Conservation (phyloP, 2,888 invertebrate species). For the Torymus texanus region DNA sequence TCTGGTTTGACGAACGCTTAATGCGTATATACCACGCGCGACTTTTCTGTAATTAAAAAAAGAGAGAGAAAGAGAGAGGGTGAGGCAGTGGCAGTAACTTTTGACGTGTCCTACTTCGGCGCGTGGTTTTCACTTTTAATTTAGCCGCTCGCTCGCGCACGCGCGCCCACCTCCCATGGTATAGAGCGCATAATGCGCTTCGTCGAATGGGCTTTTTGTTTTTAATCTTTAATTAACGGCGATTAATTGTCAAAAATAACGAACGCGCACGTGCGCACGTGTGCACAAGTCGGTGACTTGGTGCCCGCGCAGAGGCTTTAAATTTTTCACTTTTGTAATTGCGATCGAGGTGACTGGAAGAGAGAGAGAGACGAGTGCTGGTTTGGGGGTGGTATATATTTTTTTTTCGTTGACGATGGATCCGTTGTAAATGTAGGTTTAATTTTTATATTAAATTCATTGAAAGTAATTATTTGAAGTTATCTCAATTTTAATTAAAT, state of each 20-base stretch:
- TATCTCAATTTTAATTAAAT: no score
- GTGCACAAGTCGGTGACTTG: no score
- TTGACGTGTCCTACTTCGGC: slow-evolving; percentile 12
- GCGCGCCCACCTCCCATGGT: no score
- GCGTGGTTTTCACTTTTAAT: slow-evolving; percentile 12
- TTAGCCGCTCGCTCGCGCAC: background rate
- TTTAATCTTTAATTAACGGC: background rate
- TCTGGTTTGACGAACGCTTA: slow-evolving; percentile 3
- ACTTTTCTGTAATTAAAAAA: slow-evolving; percentile 13
- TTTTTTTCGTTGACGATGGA: no score
- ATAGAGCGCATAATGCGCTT: background rate
- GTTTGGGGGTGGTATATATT: no score
- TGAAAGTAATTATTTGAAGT: no score
- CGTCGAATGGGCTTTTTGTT: background rate
- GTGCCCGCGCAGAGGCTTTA: no score
- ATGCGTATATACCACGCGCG: background rate
- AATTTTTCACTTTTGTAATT: no score
- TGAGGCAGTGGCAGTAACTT: background rate
- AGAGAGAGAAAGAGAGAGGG: background rate
- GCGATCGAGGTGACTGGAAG: no score
- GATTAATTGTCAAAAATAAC: slow-evolving; percentile 1
- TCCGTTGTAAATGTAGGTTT: no score
- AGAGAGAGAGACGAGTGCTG: no score
- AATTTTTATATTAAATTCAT: no score
- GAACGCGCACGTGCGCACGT: background rate